Conservation (phyloP, 1,140 invertebrate genomes). For the Pristionchus pacificus region DNA sequence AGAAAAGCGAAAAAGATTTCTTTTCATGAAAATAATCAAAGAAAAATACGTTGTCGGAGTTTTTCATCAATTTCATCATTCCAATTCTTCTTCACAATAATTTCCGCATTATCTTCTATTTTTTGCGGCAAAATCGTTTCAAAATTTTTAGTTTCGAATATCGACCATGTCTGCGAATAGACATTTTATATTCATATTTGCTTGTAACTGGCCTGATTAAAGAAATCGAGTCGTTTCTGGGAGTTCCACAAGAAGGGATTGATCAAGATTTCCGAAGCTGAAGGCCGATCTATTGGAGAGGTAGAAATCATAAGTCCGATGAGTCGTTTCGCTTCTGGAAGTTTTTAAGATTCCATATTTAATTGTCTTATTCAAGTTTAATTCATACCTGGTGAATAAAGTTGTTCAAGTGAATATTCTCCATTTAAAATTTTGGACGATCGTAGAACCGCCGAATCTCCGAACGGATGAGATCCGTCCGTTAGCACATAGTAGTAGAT, state of each 20-base stretch:
- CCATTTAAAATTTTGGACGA: conserved; percentile 82
- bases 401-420: conserved; percentile 67
- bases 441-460: conserved; percentile 76
- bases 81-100: conserved; percentile 80
- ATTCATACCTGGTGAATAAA: too few species aligned
- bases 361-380: too few species aligned
- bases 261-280: conserved; percentile 71
- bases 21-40: too few species aligned
- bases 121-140: conserved; percentile 66
- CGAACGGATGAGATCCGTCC: conserved; percentile 88
- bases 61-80: conserved; percentile 71
- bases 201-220: conserved; percentile 57
- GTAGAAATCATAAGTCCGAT: conserved; percentile 78
- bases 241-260: conserved; percentile 91
- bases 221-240: conserved; percentile 77
- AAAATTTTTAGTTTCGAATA: conserved; percentile 77
- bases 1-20: too few species aligned
- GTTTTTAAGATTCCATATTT: too few species aligned
- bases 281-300: conserved; percentile 71
- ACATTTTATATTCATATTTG: conserved; percentile 9
- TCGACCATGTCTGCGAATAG: conserved; percentile 83
- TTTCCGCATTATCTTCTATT: conserved; percentile 69
- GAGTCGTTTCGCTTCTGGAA: too few species aligned
- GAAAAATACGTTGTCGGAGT: conserved; percentile 76
- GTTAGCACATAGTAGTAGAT: conserved; percentile 93